Conservation (phyloP, 2,113 vertebrate genomes). For the human (Homo sapiens) region GRCh38 chr11:90350001-90350500, state of each 20-base stretch:
- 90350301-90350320: not conserved
- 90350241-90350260: not conserved
- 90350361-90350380: not conserved
- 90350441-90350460: too few species aligned
- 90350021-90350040: not conserved
- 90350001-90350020: not conserved
- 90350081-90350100: not conserved
- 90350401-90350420: not conserved
- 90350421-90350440: too few species aligned
- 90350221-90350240: not conserved
- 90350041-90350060: not conserved
- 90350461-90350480: too few species aligned
- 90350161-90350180: not conserved
- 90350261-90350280: not conserved
- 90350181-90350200: not conserved
- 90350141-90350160: not conserved
- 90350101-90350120: not conserved
- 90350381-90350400: not conserved
- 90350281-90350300: not conserved
- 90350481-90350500: too few species aligned
- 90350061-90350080: not conserved
- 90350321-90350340: not conserved
- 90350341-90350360: not conserved
- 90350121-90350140: not conserved
- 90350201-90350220: not conserved